Conservation (phyloP, 2,888 invertebrate species). For the Campaea margaritaria region DNA sequence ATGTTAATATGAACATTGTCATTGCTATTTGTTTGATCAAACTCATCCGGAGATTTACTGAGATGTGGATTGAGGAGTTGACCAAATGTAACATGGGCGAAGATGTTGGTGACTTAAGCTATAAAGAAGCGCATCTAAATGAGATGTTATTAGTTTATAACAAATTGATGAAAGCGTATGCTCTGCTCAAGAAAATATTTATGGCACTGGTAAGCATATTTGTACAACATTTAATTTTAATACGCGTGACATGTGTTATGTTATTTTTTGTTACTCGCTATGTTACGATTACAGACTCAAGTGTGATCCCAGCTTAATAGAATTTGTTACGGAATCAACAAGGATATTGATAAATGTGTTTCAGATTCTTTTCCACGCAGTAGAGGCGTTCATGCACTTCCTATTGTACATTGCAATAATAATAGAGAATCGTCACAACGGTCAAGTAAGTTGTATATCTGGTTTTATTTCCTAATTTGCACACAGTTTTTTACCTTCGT, state of each 20-base stretch:
- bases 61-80: slow-evolving; percentile 18
- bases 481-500: too few relatives aligned
- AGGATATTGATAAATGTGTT: background rate
- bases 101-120: background rate
- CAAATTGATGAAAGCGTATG: slow-evolving; percentile 4
- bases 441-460: too few relatives aligned
- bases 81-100: background rate
- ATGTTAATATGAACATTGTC: slow-evolving; percentile 6
- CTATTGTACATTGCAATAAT: slow-evolving; percentile 7
- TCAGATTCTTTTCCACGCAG: slow-evolving; percentile 20
- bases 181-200: slow-evolving; percentile 2
- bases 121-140: background rate
- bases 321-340: too few relatives aligned
- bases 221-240: too few relatives aligned
- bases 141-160: slow-evolving; percentile 4
- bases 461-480: too few relatives aligned
- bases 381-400: slow-evolving; percentile 2
- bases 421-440: too few relatives aligned
- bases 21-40: slow-evolving; percentile 17
- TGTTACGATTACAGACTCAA: too few relatives aligned
- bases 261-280: background rate
- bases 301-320: too few relatives aligned
- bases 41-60: slow-evolving; percentile 2
- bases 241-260: background rate
- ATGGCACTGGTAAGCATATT: slow-evolving; percentile 9